Conservation (phyloP, 30 jellyfish, hydroid and myxozoan species). For the Pelagia noctiluca region DNA sequence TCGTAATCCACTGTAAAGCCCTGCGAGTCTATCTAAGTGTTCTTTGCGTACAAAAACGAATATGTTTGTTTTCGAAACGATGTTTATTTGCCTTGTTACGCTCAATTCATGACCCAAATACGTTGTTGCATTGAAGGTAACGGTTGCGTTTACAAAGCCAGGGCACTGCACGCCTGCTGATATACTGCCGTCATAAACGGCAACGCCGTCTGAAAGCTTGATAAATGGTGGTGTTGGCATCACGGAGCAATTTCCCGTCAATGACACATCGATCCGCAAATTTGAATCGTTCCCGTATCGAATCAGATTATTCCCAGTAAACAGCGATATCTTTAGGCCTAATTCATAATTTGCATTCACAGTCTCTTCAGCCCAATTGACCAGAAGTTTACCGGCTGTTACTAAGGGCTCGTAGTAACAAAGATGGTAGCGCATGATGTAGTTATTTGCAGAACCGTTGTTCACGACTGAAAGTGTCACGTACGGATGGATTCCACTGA, state of each 20-base stretch:
- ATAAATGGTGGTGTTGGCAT: background rate
- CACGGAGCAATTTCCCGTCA: slow-evolving; percentile 27
- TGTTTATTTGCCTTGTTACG: background rate
- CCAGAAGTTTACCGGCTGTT: background rate
- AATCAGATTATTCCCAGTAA: slow-evolving; percentile 16
- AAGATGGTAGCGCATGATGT: slow-evolving; percentile 36
- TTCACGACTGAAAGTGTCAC: background rate
- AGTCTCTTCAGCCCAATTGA: background rate
- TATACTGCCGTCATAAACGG: background rate
- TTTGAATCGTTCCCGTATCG: slow-evolving; percentile 36
- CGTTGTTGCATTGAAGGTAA: background rate
- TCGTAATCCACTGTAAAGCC: background rate
- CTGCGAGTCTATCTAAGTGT: background rate
- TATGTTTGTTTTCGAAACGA: background rate
- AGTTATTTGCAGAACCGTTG: background rate
- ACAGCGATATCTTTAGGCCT: slow-evolving; percentile 9
- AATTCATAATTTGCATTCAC: slow-evolving; percentile 66
- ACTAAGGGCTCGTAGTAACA: slow-evolving; percentile 66
- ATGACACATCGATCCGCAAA: background rate
- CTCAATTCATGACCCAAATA: background rate
- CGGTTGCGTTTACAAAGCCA: background rate
- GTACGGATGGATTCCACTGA: slow-evolving; percentile 60
- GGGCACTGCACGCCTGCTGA: background rate
- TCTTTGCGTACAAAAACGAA: background rate
- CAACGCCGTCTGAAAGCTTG: background rate